Evolutionary conservation across 2,113 vertebrate genomes (phyloP), one percentile per base, ranked within the genome.

Genomic region (Meleagris gallopavo): DNA sequence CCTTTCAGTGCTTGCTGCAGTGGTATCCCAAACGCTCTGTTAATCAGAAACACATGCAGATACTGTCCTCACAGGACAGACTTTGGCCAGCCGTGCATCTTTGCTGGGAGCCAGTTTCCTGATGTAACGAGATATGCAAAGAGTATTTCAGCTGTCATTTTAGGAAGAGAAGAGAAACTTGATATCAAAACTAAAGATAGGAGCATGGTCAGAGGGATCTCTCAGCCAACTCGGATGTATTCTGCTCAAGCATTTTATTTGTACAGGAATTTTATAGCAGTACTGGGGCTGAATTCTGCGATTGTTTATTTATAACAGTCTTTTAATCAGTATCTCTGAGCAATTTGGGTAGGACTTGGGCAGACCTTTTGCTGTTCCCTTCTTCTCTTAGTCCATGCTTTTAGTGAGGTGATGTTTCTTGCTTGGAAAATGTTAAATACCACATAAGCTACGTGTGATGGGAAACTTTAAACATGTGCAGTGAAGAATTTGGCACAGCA

Each of bases 161-260:
- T 70, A 88, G 88, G 76, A 84, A 82, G 82, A 92, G 71, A 78
- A 75, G 71, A 83, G 40, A 85, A 86, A 65, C 34, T 52, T 91
- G 61, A 79, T 86, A 90, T 83, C 77, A 81, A 73, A 94, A 94
- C 91, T 92, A 79, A 93, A 93, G 71, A 34, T 27, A 74, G 46
- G 50, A 75, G 14, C 1, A 0, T 40, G 43, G 65, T 65, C 61
- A 72, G 86, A 95, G 83, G 73, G 75, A n/a, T 80, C 81, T 72
- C 71, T 87, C 43, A 36, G 48, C 62, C 89, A 92, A 50, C 80
- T 88, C 87, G 57, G 88, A 41, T 74, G 32, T 58, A 54, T 86
- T 82, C 87, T 85, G 71, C 93, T 93, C 46, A 71, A 89, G 60
- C 90, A 24, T 96, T 95, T 93, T 93, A 72, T 94, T 90, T 93